Percentiles rank a stretch among this genome's conserved stretches.
phyloP scores from a whole-genome alignment of 2,113 vertebrate genomes.

The Proteles cristata region DNA sequence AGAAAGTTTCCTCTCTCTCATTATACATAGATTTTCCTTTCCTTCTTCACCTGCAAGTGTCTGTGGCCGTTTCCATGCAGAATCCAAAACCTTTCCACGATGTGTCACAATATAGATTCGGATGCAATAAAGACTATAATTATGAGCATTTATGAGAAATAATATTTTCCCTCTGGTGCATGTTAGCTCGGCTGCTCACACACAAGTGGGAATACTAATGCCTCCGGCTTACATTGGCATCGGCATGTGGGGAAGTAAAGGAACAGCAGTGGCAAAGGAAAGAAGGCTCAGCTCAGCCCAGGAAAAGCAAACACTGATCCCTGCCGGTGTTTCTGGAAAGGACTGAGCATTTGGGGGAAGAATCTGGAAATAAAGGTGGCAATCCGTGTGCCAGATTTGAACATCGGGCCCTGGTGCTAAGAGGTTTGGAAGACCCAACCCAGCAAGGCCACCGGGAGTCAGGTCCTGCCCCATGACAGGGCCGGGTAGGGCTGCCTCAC shows the following conservation, averaged over 20 bases:
- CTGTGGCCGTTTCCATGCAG: constrained; percentile 82
- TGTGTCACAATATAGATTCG: constrained; percentile 84
- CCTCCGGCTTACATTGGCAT: constrained; percentile 69
- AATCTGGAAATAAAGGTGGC: constrained; percentile 77
- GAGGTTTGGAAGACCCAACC: constrained; percentile 69
- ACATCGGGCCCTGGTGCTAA: constrained; percentile 72
- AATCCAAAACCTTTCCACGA: constrained; percentile 83
- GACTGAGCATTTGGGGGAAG: constrained; percentile 65
- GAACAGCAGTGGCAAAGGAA: constrained; percentile 64
- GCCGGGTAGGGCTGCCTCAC: constrained; percentile 72
- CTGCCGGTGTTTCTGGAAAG: not conserved
- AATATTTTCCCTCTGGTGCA: constrained; percentile 85
- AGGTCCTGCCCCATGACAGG: constrained; percentile 64
- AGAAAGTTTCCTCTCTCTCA: not conserved
- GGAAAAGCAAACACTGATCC: not conserved
- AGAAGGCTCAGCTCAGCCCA: not conserved
- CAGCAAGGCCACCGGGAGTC: constrained; percentile 49
- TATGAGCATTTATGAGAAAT: constrained; percentile 87
- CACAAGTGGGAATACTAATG: constrained; percentile 81
- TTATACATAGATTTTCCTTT: not conserved
- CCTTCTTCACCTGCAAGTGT: constrained; percentile 81
- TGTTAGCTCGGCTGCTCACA: constrained; percentile 80
- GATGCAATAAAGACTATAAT: constrained; percentile 88
- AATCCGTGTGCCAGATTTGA: constrained; percentile 71
- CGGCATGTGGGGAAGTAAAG: constrained; percentile 56